Evolutionary conservation across 2,797 vertebrate species (phyloP).

Genomic region (Heterohyrax brucei): DNA sequence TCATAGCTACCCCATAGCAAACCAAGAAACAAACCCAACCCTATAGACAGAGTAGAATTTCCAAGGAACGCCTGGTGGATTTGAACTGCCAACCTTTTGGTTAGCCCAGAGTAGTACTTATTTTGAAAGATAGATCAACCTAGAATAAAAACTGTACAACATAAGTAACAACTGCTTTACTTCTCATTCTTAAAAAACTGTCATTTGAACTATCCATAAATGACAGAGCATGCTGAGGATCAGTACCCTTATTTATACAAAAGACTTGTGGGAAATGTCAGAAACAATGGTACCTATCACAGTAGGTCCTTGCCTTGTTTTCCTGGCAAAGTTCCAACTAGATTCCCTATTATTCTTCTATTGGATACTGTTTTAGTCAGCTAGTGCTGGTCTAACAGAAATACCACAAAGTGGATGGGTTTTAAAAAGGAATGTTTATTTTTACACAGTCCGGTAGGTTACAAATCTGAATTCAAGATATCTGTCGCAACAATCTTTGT

Average conservation of each 20-base stretch:
- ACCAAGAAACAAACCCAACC: no score
- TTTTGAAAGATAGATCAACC: slow-evolving; percentile 14
- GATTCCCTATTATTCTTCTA: background rate
- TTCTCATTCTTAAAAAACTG: slow-evolving; percentile 1
- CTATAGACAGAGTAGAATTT: no score
- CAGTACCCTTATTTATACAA: background rate
- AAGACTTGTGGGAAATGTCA: background rate
- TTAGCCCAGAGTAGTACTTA: slow-evolving; percentile 23
- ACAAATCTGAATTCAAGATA: no score
- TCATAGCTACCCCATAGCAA: no score
- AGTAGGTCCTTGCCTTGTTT: background rate
- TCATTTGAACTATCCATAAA: background rate
- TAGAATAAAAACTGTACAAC: background rate
- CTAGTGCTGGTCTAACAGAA: no score
- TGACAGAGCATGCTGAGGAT: background rate
- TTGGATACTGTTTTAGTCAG: background rate
- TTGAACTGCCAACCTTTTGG: no score
- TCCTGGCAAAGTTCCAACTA: background rate
- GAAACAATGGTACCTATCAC: background rate
- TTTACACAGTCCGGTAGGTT: no score
- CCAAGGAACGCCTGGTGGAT: no score
- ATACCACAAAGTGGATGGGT: no score
- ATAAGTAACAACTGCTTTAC: background rate
- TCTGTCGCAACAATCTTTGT: no score
- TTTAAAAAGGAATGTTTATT: no score